Base-by-base conservation (phyloP, 2,113 vertebrate genomes). In the Ciconia boyciana region DNA sequence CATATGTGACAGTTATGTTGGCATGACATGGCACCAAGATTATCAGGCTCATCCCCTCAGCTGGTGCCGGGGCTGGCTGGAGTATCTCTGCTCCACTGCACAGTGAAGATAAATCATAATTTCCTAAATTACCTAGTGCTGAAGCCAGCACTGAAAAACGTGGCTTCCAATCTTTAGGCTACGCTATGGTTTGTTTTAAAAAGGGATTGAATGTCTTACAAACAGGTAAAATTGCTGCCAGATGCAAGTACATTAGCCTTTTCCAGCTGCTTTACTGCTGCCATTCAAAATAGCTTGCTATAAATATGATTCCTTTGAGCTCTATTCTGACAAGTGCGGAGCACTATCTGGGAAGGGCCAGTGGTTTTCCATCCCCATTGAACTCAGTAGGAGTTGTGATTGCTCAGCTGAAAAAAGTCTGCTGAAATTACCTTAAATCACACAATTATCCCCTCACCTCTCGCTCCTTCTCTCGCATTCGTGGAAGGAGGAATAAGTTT, bases 191-290 rank as follows among this genome's bases (percentile, higher is more conserved):
- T 94, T 95, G 89, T 95, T 96, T 95, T 94, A 94, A 88, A 93
- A 95, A 87, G 87, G 89, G 78, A 93, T 83, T 93, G 78, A 94
- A 61, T 74, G 66, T 91, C 93, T 94, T 90, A 74, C 58, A 95
- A 96, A 91, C 95, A 97, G 94, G 93, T 93, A 83, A 95, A 97
- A 94, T 93, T 96, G 87, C 87, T 94, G 93, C 94, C 96, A 93
- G 97, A 76, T 93, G 80, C 92, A 94, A 88, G 92, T 52, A 39
- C 90, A 94, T 95, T 87, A 83, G 77, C 89, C 84, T 96, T 85
- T 89, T 94, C 95, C 95, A 97, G 93, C 95, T 93, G 97, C 93
- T 96, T 95, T 96, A 91, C 87, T 89, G 89, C 94, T 93, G 94
- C 96, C 93, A 93, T 96, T 94, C 95, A 93, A 95, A 96, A 96